Percentiles rank a stretch among this genome's conserved stretches.
Conservation (phyloP, 1,140 invertebrate species). For the Saccostrea glomerata region DNA sequence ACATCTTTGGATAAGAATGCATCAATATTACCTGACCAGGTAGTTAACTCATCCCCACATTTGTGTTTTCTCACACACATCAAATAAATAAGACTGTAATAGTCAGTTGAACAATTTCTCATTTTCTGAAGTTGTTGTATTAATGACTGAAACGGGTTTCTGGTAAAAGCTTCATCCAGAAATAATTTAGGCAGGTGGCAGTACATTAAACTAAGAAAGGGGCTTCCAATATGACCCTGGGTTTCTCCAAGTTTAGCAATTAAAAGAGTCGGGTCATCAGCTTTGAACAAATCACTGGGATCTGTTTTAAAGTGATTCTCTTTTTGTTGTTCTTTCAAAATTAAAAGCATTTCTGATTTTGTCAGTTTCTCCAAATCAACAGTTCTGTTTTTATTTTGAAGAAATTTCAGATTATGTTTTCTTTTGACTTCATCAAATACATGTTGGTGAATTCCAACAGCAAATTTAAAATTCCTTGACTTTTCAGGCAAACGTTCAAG, state of each 20-base stretch:
- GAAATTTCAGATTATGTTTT: neutral
- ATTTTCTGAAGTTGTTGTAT: neutral
- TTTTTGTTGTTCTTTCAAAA: neutral
- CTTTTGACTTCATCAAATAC: conserved; percentile 16
- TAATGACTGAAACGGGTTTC: neutral
- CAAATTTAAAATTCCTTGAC: neutral
- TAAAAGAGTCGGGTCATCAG: neutral
- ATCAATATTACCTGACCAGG: neutral
- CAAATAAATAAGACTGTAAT: neutral
- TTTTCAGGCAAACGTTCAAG: neutral
- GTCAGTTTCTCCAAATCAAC: neutral
- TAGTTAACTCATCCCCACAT: neutral
- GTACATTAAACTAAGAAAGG: neutral
- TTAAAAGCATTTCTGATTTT: neutral
- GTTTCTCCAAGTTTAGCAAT: neutral
- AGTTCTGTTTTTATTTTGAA: neutral
- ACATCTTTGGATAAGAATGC: neutral
- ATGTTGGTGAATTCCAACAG: neutral
- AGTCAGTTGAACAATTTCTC: neutral
- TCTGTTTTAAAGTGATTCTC: neutral
- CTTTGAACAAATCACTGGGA: neutral
- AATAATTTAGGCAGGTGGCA: neutral
- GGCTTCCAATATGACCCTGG: neutral
- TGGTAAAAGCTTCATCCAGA: neutral
- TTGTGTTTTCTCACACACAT: conserved; percentile 1